These are phyloP conservation scores for Aradophagus sp. DNA, from an alignment of 1,140 invertebrate genomes.

Conservation along the genomic window DNA sequence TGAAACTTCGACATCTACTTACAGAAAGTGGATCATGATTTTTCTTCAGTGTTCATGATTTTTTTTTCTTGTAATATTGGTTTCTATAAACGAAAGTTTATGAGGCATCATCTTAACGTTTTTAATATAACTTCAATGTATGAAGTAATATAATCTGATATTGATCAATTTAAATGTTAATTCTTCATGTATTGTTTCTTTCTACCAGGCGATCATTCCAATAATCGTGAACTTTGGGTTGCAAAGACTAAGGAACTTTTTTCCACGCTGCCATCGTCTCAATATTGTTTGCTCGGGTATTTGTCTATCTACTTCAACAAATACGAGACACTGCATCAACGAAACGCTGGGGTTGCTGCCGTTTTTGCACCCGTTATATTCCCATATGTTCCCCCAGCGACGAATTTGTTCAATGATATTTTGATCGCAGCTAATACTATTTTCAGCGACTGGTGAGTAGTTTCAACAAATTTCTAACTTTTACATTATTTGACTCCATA, in stretches of 20 bases:
- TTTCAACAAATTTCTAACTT: conserved; percentile 5
- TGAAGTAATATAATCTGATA: too few relatives aligned
- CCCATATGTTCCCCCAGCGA: conserved; percentile 71
- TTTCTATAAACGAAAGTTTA: too few relatives aligned
- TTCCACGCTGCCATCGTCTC: conserved; percentile 64
- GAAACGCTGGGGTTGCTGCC: conserved; percentile 66
- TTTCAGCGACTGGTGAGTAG: conserved; percentile 63
- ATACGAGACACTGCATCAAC: conserved; percentile 70
- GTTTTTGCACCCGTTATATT: conserved; percentile 72
- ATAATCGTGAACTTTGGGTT: conserved; percentile 68
- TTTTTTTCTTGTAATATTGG: too few relatives aligned
- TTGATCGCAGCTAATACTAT: conserved; percentile 64
- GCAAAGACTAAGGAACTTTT: conserved; percentile 66
- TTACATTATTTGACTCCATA: not conserved
- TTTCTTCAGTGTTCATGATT: too few relatives aligned
- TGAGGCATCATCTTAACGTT: too few relatives aligned
- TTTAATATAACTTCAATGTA: too few relatives aligned
- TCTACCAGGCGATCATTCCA: conserved; percentile 61
- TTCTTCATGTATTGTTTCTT: not conserved
- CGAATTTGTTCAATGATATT: conserved; percentile 68
- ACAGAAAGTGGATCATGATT: too few relatives aligned
- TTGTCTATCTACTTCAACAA: conserved; percentile 70
- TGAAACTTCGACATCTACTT: too few relatives aligned
- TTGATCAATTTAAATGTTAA: not conserved
- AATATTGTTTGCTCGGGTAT: conserved; percentile 72